A percentile compares a stretch with the other conserved stretches of the same genome.
These are phyloP conservation scores for Philereme transversata DNA, from an alignment of 2,888 invertebrate species.

Conservation along the genomic window DNA sequence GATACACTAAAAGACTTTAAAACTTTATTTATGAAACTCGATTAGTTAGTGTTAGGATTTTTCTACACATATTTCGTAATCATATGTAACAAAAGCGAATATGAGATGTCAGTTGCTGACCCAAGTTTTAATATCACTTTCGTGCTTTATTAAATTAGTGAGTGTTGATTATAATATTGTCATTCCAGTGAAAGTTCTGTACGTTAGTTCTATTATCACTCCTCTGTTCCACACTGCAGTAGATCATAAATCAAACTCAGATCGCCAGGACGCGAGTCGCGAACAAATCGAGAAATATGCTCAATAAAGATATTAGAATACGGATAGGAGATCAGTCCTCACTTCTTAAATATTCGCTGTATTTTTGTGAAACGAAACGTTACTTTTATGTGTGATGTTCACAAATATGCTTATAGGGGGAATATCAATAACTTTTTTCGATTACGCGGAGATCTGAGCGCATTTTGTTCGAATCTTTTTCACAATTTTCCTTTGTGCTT, in stretches of 20 bases:
- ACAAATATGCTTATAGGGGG: slow-evolving; percentile 13
- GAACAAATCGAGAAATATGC: slow-evolving; percentile 64
- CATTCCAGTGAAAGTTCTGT: not conserved
- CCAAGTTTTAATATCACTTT: too few species aligned
- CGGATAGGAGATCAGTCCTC: slow-evolving; percentile 37
- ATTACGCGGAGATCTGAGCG: slow-evolving; percentile 1
- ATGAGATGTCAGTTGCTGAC: too few species aligned
- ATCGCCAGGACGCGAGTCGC: slow-evolving; percentile 35
- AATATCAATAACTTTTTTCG: slow-evolving; percentile 15
- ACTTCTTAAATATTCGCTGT: slow-evolving; percentile 32
- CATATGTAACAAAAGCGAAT: too few species aligned
- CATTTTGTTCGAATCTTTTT: not conserved
- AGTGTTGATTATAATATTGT: too few species aligned
- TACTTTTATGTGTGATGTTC: slow-evolving; percentile 18
- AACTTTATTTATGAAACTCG: too few species aligned
- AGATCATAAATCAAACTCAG: slow-evolving; percentile 60
- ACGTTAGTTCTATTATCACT: not conserved
- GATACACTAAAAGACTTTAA: too few species aligned
- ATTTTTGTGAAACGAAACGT: slow-evolving; percentile 23
- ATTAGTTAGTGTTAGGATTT: too few species aligned
- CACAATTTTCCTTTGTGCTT: too few species aligned
- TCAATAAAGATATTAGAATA: slow-evolving; percentile 59
- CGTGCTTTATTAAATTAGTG: too few species aligned
- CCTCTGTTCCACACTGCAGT: slow-evolving; percentile 14
- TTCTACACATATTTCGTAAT: too few species aligned